These are phyloP conservation scores for Drosophila testacea DNA, from an alignment of 2,888 invertebrate genomes.

Conservation along the genomic window DNA sequence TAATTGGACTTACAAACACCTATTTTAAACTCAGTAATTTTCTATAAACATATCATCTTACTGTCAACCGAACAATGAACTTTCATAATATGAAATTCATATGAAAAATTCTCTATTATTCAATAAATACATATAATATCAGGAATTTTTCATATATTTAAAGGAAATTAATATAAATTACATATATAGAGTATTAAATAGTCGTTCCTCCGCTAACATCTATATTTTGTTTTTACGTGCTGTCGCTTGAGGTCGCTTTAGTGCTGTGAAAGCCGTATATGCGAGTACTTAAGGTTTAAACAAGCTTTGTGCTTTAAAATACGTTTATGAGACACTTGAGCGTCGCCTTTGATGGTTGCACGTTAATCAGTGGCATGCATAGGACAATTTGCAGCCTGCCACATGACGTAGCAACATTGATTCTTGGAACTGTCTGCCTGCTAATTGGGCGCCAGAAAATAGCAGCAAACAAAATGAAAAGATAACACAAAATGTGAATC, in stretches of 20 bases:
- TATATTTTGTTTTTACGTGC: slow-evolving; percentile 16
- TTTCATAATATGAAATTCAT: too few relatives aligned
- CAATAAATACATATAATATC: too few relatives aligned
- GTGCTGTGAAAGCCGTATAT: slow-evolving; percentile 43
- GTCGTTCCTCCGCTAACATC: neutral
- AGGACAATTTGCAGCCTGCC: slow-evolving; percentile 16
- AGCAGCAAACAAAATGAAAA: slow-evolving; percentile 23
- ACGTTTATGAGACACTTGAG: slow-evolving; percentile 54
- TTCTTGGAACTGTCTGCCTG: slow-evolving; percentile 20
- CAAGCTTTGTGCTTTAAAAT: slow-evolving; percentile 56
- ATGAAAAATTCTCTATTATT: too few relatives aligned
- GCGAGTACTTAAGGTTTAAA: slow-evolving; percentile 14
- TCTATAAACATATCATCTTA: too few relatives aligned
- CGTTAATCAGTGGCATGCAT: slow-evolving; percentile 45
- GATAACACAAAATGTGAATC: neutral
- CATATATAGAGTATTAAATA: neutral
- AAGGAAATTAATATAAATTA: too few relatives aligned
- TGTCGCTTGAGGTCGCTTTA: slow-evolving; percentile 39
- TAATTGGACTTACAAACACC: too few relatives aligned
- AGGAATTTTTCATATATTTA: too few relatives aligned
- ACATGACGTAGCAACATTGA: slow-evolving; percentile 15
- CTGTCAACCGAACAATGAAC: too few relatives aligned
- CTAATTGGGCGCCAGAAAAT: slow-evolving; percentile 66
- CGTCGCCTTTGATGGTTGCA: slow-evolving; percentile 47
- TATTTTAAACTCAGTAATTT: too few relatives aligned